A percentile compares a stretch with the other conserved stretches of the same genome.
Conservation (phyloP, 2,888 invertebrate genomes). For the Halictus quadricinctus region DNA sequence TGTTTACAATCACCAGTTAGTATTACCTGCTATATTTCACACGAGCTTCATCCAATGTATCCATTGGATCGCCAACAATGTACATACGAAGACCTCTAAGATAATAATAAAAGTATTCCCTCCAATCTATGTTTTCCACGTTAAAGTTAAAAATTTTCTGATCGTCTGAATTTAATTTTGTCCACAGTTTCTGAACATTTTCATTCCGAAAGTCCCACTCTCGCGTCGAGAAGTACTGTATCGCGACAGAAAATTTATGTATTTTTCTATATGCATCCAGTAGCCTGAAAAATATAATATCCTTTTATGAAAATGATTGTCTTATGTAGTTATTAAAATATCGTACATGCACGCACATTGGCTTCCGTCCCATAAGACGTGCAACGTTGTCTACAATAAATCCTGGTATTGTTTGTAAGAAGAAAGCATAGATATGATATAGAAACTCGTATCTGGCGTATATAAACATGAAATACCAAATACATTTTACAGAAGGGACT, state of each 20-base stretch:
- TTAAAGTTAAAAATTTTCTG: conserved; percentile 88
- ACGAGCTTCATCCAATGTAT: conserved; percentile 86
- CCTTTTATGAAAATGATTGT: neutral
- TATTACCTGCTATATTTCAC: conserved; percentile 78
- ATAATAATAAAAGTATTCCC: conserved; percentile 86
- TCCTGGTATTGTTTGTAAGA: conserved; percentile 86
- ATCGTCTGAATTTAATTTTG: conserved; percentile 84
- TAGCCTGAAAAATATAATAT: conserved; percentile 79
- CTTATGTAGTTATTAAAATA: neutral
- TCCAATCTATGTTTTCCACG: conserved; percentile 89
- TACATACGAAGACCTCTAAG: conserved; percentile 89
- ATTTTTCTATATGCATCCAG: conserved; percentile 88
- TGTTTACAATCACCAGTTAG: too few relatives aligned
- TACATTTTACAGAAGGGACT: conserved; percentile 84
- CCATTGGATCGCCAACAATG: conserved; percentile 89
- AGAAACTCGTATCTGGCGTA: conserved; percentile 79
- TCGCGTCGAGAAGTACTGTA: conserved; percentile 90
- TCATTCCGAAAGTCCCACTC: conserved; percentile 89
- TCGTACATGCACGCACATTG: conserved; percentile 83
- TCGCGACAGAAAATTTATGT: conserved; percentile 87
- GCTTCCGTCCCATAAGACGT: conserved; percentile 84
- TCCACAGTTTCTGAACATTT: conserved; percentile 86
- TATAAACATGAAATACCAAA: conserved; percentile 87
- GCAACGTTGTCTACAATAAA: conserved; percentile 84
- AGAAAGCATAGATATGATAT: conserved; percentile 84